These are phyloP conservation scores for Adineta ricciae DNA, from an alignment of 2,888 invertebrate genomes.

Conservation along the genomic window DNA sequence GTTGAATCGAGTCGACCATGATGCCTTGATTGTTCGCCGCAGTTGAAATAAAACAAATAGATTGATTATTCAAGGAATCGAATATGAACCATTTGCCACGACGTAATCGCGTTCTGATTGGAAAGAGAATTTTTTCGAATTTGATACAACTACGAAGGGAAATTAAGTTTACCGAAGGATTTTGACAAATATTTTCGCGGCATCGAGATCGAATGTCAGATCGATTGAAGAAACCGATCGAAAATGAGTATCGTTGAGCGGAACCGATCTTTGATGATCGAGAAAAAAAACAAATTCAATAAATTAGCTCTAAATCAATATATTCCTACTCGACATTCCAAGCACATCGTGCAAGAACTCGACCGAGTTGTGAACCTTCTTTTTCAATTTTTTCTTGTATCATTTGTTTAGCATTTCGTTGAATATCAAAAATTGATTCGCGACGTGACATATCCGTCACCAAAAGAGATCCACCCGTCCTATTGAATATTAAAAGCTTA, in stretches of 20 bases:
- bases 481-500: neutral
- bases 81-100: conserved; percentile 14
- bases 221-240: neutral
- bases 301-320: neutral
- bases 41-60: neutral
- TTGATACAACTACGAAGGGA: no score
- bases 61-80: neutral
- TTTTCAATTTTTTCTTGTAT: neutral
- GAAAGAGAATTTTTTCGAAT: neutral
- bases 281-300: no score
- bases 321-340: neutral
- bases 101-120: neutral
- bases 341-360: neutral
- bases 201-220: conserved; percentile 3
- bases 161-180: neutral
- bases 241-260: neutral
- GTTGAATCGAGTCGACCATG: neutral
- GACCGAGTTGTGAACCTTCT: conserved; percentile 4
- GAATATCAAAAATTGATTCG: neutral
- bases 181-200: conserved; percentile 11
- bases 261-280: neutral
- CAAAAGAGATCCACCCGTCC: neutral
- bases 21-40: neutral
- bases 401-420: neutral
- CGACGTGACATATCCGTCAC: neutral